These are phyloP conservation scores for Rhagonycha fulva DNA, from an alignment of 2,888 invertebrate genomes.

Conservation along the genomic window DNA sequence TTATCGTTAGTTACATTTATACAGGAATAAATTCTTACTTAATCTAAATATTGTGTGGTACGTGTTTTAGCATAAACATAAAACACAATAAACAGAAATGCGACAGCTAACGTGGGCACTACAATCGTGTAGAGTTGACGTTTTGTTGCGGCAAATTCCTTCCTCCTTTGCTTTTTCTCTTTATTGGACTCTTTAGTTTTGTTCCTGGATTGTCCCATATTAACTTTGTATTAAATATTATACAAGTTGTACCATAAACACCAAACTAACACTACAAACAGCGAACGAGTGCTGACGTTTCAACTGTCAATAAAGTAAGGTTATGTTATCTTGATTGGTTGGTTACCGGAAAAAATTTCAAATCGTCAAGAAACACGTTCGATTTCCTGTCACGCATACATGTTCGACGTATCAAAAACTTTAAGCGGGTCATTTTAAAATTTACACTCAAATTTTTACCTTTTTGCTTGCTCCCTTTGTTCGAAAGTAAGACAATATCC, in stretches of 20 bases:
- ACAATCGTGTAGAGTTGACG: constrained; percentile 79
- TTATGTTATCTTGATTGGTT: not conserved
- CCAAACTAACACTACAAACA: not conserved
- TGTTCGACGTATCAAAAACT: not conserved
- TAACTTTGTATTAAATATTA: constrained; percentile 30
- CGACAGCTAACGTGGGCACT: constrained; percentile 70
- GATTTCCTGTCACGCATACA: not conserved
- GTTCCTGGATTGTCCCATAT: constrained; percentile 81
- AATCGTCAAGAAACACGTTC: not conserved
- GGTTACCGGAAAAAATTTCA: not conserved
- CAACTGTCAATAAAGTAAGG: not conserved
- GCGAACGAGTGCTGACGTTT: not conserved
- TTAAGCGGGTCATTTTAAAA: not conserved
- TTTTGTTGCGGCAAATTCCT: constrained; percentile 80
- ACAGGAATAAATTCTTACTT: constrained; percentile 6
- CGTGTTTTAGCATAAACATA: constrained; percentile 83
- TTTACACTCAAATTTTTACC: too few species aligned
- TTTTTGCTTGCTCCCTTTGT: too few species aligned
- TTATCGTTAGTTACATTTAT: not conserved
- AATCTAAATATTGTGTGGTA: constrained; percentile 54
- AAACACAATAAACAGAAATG: constrained; percentile 72
- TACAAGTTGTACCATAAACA: not conserved
- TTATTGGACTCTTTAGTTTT: constrained; percentile 81
- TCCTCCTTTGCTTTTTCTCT: constrained; percentile 83
- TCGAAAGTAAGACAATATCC: too few species aligned